A percentile compares a stretch with the other conserved stretches of the same genome.
These are phyloP conservation scores for Alfaro cultratus DNA, from an alignment of 2,797 vertebrate species.

Conservation along the genomic window DNA sequence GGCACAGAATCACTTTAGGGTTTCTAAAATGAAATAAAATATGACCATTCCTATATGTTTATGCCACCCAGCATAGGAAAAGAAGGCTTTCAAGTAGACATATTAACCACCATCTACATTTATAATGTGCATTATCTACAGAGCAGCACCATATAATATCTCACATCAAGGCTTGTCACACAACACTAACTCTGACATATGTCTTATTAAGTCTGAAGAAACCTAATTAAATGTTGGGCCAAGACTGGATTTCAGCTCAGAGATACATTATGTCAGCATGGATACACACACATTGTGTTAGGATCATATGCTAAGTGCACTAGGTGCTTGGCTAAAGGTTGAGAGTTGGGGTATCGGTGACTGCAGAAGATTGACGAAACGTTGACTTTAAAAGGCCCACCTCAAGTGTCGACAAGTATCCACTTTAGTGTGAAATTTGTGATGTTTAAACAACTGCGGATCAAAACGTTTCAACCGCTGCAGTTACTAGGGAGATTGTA, in stretches of 20 bases:
- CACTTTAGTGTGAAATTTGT: conserved; percentile 18
- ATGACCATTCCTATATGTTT: conserved; percentile 40
- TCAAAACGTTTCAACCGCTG: conserved; percentile 39
- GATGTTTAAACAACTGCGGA: conserved; percentile 33
- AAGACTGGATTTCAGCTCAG: conserved; percentile 72
- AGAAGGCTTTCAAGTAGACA: conserved; percentile 37
- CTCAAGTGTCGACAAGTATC: conserved; percentile 59
- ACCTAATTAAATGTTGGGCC: conserved; percentile 76
- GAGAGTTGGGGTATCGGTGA: conserved; percentile 74
- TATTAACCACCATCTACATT: conserved; percentile 59
- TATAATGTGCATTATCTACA: conserved; percentile 68
- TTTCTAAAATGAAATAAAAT: conserved; percentile 45
- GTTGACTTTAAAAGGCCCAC: conserved; percentile 57
- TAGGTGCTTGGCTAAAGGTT: conserved; percentile 56
- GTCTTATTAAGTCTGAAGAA: conserved; percentile 78
- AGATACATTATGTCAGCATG: conserved; percentile 70
- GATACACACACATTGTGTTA: conserved; percentile 54
- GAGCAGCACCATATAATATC: conserved; percentile 69
- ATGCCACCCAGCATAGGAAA: conserved; percentile 35
- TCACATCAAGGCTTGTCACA: conserved; percentile 75
- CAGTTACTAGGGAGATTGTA: neutral
- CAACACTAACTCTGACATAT: conserved; percentile 76
- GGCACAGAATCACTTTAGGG: conserved; percentile 65
- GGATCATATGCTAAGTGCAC: conserved; percentile 71
- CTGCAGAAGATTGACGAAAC: conserved; percentile 53